Evolutionary conservation across 2,113 vertebrate genomes (phyloP), one percentile per base, ranked within the genome.

Genomic region (Globicephala melas): DNA sequence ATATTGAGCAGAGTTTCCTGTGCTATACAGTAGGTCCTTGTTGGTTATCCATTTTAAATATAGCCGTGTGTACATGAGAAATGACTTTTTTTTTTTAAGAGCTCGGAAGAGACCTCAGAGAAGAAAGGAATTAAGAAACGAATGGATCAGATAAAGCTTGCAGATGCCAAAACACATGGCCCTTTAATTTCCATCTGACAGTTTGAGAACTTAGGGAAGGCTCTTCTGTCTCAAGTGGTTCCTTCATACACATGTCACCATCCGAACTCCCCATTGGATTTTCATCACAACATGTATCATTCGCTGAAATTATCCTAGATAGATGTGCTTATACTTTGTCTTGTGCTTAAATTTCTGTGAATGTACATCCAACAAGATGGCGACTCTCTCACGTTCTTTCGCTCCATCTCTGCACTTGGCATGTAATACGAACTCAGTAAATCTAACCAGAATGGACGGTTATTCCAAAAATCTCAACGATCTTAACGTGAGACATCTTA

Each of bases 121-220:
- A 96, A 65, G 62, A 70, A 68, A 10, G 38, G n/a, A 95, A 79
- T 77, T 62, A 31, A 50, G 58, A 88, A 85, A 84, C 25, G 12
- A 53, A 76, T 63, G 44, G 36, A 47, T 79, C 12, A 13, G 10
- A 33, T 76, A 20, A 80, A 73, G 58, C 6, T 38, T 74, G 3
- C 44, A 84, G 50, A 20, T 50, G 20, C 33, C 50, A 20, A 60
- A 84, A 62, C 4, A 1, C 7, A 1, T 60, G 50, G 14, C 23
- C 71, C 21, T 94, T 79, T 65, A 26, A 11, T 74, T 68, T 68
- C 20, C 8, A 7, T 9, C 33, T 18, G 63, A 25, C 33, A 58
- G 31, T 79, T 15, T n/a, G 31, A 89, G n/a, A 55, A 50, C 38
- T 20, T 71, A 68, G 38, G 33, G 53, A 60, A 33, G 33, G 31